Evolutionary conservation across 2,797 vertebrate genomes (phyloP), one percentile per base, ranked within the genome.

Genomic region (Poecile montanus): DNA sequence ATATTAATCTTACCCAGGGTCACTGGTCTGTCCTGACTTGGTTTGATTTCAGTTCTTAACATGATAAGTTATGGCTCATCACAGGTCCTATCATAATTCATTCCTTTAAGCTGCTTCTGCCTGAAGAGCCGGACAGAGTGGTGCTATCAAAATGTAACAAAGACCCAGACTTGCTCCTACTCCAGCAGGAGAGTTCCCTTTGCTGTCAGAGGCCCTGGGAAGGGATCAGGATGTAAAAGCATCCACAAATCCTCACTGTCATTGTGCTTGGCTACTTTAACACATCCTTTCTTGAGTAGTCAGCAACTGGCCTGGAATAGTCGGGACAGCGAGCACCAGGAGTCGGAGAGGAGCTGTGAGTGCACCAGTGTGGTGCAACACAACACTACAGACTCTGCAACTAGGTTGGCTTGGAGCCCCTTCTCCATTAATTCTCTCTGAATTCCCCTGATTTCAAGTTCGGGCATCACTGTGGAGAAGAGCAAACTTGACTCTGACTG

Each of bases 101-200:
- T 57, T 80, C 57, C 67, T 92, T 87, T 44, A 38, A 23, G 32
- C 26, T 81, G 4, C 34, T 82, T 50, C 10, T 68, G 21, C 40
- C 42, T 66, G 80, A 63, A 47, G 53, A 70, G n/a, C 48, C 22
- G 53, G 36, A 54, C 42, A 36, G 74, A 61, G 34, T 29, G 71
- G 30, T 40, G 53, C 50, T 76, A 10, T 23, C 14, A 2, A 19
- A 65, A 51, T 30, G 13, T 32, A 11, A 22, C 21, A 29, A 72
- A 82, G n/a, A 21, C 11, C 14, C 0, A 0, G 22, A 23, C 36
- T 66, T 76, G 45, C 48, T 87, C 20, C 80, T 0, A 1, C 54
- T 58, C 9, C 16, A 42, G 26, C 42, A 47, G 57, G 27, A 90
- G 50, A 47, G 19, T 27, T 89, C 1, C 1, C 58, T 80, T 67